Conservation (phyloP, 2,888 invertebrate genomes). For the Drosophila nigritarsus region DNA sequence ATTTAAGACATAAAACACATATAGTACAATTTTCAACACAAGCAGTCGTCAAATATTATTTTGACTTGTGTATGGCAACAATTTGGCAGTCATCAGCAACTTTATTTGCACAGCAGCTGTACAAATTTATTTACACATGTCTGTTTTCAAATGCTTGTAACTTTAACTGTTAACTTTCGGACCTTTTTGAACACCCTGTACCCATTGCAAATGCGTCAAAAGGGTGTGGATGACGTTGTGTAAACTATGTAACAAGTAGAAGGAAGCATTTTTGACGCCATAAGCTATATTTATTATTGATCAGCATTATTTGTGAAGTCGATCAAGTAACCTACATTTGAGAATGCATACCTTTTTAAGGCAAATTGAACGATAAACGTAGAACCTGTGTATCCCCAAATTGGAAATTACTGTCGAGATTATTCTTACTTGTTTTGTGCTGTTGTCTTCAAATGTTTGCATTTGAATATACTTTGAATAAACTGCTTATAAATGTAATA, state of each 20-base stretch:
- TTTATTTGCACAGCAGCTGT: slow-evolving; percentile 17
- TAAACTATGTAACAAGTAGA: background rate
- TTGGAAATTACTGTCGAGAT: background rate
- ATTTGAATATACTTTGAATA: background rate
- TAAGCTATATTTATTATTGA: background rate
- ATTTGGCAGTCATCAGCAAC: slow-evolving; percentile 33
- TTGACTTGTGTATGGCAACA: slow-evolving; percentile 2
- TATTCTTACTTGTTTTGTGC: background rate
- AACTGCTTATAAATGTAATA: background rate
- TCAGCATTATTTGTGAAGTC: too few species aligned
- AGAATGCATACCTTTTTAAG: background rate
- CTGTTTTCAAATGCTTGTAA: slow-evolving; percentile 3
- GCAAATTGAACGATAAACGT: background rate
- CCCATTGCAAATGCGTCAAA: background rate
- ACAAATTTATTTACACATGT: slow-evolving; percentile 14
- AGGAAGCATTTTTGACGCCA: background rate
- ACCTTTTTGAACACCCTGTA: background rate
- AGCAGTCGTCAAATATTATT: slow-evolving; percentile 18
- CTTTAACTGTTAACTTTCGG: background rate
- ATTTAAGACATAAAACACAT: slow-evolving; percentile 24
- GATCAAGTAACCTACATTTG: background rate
- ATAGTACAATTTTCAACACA: slow-evolving; percentile 3
- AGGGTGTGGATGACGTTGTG: background rate
- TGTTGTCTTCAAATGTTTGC: background rate
- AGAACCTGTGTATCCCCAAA: background rate